phyloP scores from a whole-genome alignment of 2,797 vertebrate genomes.

The Macropodus opercularis region DNA sequence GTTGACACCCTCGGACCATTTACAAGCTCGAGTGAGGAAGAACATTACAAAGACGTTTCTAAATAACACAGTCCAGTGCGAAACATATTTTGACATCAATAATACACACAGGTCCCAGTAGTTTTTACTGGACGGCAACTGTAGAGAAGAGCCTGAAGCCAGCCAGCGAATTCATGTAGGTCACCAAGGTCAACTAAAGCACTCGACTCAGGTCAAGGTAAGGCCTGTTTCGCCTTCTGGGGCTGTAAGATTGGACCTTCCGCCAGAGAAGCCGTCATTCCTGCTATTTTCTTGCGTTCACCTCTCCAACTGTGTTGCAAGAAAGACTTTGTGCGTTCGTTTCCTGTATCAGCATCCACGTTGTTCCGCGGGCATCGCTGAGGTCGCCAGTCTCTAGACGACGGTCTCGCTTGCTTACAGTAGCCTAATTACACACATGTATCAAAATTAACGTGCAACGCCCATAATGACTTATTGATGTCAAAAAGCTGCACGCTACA shows the following conservation, averaged over 20 bases:
- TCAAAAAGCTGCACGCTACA: conserved; percentile 33
- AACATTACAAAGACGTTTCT: too few relatives aligned
- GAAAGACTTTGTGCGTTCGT: conserved; percentile 13
- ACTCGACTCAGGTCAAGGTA: too few relatives aligned
- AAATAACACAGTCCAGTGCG: too few relatives aligned
- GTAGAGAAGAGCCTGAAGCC: too few relatives aligned
- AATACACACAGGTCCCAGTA: not conserved
- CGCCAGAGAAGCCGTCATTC: not conserved
- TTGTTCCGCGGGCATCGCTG: not conserved
- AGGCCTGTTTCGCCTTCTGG: too few relatives aligned
- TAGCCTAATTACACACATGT: conserved; percentile 48
- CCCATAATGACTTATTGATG: conserved; percentile 57
- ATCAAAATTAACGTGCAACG: conserved; percentile 49
- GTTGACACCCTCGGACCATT: too few relatives aligned
- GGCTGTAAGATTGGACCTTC: too few relatives aligned
- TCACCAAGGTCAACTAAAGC: too few relatives aligned
- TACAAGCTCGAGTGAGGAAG: too few relatives aligned
- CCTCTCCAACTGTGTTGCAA: not conserved
- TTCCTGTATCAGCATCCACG: not conserved
- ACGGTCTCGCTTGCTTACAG: conserved; percentile 11
- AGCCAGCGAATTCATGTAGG: too few relatives aligned
- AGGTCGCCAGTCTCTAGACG: not conserved
- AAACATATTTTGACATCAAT: too few relatives aligned
- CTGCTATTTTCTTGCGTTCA: conserved; percentile 1
- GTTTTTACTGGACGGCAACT: too few relatives aligned